These are phyloP conservation scores for Pelvicachromis taeniatus DNA, from an alignment of 2,113 vertebrate species.

Conservation along the genomic window DNA sequence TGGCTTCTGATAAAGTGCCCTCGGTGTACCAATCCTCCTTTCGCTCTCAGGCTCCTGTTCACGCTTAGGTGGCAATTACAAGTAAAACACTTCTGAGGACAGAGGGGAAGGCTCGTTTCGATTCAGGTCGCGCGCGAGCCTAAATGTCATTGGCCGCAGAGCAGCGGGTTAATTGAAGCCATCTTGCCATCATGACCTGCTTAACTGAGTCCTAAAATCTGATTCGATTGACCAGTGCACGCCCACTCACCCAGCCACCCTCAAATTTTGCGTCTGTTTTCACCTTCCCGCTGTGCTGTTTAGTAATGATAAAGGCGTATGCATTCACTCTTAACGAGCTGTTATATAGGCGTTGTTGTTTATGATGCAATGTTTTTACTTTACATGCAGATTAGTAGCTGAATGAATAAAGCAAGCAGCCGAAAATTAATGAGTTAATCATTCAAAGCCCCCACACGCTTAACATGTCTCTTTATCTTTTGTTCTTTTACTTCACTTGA, in stretches of 20 bases:
- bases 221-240: not conserved
- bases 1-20: not conserved
- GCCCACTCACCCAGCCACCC: not conserved
- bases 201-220: conserved; percentile 4
- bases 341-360: not conserved
- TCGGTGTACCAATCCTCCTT: not conserved
- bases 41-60: not conserved
- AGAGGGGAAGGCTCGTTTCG: conserved; percentile 15
- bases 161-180: conserved; percentile 55
- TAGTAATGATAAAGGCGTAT: not conserved
- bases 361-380: not conserved
- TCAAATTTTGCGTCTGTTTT: not conserved
- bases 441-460: not conserved
- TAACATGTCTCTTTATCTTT: not conserved
- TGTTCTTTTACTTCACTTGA: not conserved
- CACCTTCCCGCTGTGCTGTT: not conserved
- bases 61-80: conserved; percentile 34
- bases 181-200: conserved; percentile 21
- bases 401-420: not conserved
- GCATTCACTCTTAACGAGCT: not conserved
- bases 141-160: conserved; percentile 52
- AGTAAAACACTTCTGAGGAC: conserved; percentile 16
- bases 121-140: conserved; percentile 42
- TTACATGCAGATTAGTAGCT: not conserved
- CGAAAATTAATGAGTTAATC: not conserved